These are phyloP conservation scores for Dendrocincla tyrannina DNA, from an alignment of 2,797 vertebrate genomes.

Conservation along the genomic window DNA sequence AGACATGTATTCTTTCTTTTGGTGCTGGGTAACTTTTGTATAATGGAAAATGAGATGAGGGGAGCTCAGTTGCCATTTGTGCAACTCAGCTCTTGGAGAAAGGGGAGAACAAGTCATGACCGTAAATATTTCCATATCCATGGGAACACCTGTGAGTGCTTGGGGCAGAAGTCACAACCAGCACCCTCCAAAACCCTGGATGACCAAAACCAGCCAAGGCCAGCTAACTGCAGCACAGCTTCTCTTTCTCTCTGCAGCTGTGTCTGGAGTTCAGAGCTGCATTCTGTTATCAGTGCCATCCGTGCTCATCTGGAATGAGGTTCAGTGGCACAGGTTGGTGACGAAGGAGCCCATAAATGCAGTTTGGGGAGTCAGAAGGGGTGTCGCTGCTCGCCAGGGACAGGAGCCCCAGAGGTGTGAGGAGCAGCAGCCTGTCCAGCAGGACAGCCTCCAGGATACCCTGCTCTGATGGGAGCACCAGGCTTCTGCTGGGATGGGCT, in stretches of 20 bases:
- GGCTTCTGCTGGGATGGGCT: neutral
- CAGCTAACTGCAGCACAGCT: neutral
- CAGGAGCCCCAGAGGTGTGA: neutral
- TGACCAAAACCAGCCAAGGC: neutral
- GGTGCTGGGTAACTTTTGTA: neutral
- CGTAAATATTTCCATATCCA: neutral
- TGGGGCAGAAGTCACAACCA: neutral
- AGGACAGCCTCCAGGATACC: neutral
- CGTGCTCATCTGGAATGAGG: neutral
- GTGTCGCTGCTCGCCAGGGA: neutral
- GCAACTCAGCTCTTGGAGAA: neutral
- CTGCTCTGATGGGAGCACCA: neutral
- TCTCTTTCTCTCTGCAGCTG: neutral
- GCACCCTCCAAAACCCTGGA: neutral
- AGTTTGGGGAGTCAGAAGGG: neutral
- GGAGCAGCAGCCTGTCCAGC: neutral
- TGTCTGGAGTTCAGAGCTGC: neutral
- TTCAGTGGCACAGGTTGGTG: neutral
- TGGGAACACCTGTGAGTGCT: fast-evolving
- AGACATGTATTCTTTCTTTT: neutral
- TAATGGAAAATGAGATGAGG: neutral
- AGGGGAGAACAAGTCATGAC: neutral
- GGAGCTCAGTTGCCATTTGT: neutral
- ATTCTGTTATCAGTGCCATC: neutral
- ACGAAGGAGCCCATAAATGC: neutral